Conservation (phyloP, 2,113 vertebrate species). For the Brachyhypopomus gauderio region DNA sequence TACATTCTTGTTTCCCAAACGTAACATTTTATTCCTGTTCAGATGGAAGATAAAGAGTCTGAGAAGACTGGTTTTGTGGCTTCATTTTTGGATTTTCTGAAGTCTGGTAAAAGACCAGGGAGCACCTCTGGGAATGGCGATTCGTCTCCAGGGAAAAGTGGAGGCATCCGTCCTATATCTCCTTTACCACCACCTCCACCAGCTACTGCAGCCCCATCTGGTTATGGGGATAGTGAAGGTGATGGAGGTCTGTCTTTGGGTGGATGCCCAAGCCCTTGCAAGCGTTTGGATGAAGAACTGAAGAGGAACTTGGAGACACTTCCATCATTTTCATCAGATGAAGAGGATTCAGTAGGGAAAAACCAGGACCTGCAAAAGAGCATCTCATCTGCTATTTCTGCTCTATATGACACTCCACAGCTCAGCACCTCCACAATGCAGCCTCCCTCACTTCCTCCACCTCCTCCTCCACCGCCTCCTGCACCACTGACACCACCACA, state of each 20-base stretch:
- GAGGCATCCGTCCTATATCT: constrained; percentile 68
- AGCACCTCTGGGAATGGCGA: constrained; percentile 72
- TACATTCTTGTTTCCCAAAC: not conserved
- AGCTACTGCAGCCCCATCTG: constrained; percentile 55
- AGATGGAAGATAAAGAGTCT: constrained; percentile 88
- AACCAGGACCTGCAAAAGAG: constrained; percentile 95
- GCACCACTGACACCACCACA: constrained; percentile 59
- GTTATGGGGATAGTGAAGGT: constrained; percentile 76
- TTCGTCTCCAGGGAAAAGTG: constrained; percentile 72
- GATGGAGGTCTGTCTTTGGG: constrained; percentile 81
- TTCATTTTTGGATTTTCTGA: constrained; percentile 92
- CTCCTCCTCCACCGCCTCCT: constrained; percentile 56
- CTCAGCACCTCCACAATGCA: constrained; percentile 63
- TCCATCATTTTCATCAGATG: constrained; percentile 90
- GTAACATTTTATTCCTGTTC: constrained; percentile 20
- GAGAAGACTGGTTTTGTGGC: constrained; percentile 92
- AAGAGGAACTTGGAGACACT: constrained; percentile 91
- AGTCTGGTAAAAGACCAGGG: constrained; percentile 85
- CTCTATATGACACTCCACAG: constrained; percentile 87
- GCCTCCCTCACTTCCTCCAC: constrained; percentile 62
- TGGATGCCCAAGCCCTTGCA: constrained; percentile 84
- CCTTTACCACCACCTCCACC: constrained; percentile 69
- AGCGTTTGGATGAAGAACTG: constrained; percentile 87
- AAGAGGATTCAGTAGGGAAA: constrained; percentile 92
- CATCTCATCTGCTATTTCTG: constrained; percentile 91